Evolutionary conservation across 2,113 vertebrate genomes (phyloP), one percentile per base, ranked within the genome.

Genomic region (Agapornis roseicollis): DNA sequence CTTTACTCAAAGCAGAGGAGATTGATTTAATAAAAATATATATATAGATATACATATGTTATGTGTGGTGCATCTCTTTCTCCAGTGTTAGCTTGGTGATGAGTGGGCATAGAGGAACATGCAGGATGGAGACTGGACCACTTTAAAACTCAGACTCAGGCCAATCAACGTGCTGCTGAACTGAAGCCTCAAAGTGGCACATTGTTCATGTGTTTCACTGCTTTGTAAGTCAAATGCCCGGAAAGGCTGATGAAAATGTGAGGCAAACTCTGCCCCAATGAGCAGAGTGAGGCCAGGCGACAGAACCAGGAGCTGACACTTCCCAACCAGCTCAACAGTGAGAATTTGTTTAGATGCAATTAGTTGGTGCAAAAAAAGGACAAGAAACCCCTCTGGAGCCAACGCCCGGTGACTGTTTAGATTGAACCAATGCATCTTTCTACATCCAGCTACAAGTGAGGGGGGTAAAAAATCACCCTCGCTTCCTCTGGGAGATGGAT

Each of bases 311-410:
- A 91, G 82, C 31, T 35, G 80, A 53, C 52, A 55, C 55, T 58
- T 83, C 71, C 89, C 95, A 94, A 86, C 50, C 1, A 94, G 95
- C 90, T 85, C 81, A 31, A 85, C 60, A 65, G 17, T 14, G 90
- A 87, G 93, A 71, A 95, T 92, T 92, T 76, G 86, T 94, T 95
- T 88, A 55, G 88, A 89, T 80, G 89, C 82, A 94, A 92, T 96
- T 93, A 91, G 89, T 14, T 89, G 37, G 6, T 70, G 47, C 64
- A 10, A 17, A 49, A 49, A 68, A 5, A 73, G 70, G 87, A 42
- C 46, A 90, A 85, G 61, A 80, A 72, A 63, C 49, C 78, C 68
- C 94, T 78, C 13, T 80, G 88, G 94, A 91, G 52, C 27, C 15
- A 46, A 53, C 37, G 28, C 78, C 88, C 31, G 29, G 82, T 4